Conservation (phyloP, 2,888 invertebrate genomes). For the Drosophila paranaensis region DNA sequence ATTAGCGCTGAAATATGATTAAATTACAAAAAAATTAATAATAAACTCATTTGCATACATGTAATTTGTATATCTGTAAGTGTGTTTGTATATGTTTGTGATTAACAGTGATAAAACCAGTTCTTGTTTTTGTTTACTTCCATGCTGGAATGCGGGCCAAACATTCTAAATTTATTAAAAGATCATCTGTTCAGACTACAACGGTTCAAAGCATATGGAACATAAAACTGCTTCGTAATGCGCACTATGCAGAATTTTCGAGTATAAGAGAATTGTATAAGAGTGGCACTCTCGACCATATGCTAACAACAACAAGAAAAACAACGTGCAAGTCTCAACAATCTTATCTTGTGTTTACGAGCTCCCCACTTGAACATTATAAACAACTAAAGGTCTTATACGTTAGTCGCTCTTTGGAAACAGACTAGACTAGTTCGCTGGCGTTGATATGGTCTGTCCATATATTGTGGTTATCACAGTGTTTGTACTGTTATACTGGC, state of each 20-base stretch:
- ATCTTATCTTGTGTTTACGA: slow-evolving; percentile 6
- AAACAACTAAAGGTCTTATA: background rate
- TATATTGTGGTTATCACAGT: slow-evolving; percentile 9
- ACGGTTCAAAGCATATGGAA: background rate
- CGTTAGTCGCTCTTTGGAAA: slow-evolving; percentile 27
- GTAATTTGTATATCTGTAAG: no score
- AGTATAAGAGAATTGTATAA: slow-evolving; percentile 32
- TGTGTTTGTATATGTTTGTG: no score
- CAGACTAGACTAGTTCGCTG: slow-evolving; percentile 4
- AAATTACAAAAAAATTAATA: no score
- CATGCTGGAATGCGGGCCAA: background rate
- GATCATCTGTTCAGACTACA: background rate
- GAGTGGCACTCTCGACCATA: background rate
- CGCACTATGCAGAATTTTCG: slow-evolving; percentile 10
- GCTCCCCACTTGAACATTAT: background rate
- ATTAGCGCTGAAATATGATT: no score
- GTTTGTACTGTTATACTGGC: slow-evolving; percentile 28
- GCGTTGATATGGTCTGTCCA: slow-evolving; percentile 13
- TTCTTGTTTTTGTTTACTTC: no score
- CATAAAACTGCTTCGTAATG: slow-evolving; percentile 31
- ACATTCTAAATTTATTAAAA: background rate
- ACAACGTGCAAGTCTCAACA: background rate
- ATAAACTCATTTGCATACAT: no score
- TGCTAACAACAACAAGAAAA: background rate
- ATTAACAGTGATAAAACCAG: no score